A percentile compares a stretch with the other conserved stretches of the same genome.
These are phyloP conservation scores for Brachymystax lenok DNA, from an alignment of 2,797 vertebrate species.

Conservation along the genomic window DNA sequence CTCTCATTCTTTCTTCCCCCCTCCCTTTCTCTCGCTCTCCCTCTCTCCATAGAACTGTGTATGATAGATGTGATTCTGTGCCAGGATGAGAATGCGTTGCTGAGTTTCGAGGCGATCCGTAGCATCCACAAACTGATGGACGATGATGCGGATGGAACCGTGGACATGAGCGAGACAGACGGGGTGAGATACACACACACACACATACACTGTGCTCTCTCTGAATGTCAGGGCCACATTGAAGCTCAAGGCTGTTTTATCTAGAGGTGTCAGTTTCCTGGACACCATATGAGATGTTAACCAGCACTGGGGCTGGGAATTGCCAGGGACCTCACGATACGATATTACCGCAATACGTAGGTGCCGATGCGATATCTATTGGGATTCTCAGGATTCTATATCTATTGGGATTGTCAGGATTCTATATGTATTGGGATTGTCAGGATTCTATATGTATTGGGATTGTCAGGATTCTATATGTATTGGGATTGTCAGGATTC, in stretches of 20 bases:
- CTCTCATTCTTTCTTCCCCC: not conserved
- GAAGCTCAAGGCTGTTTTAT: not conserved
- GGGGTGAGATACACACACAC: constrained; percentile 74
- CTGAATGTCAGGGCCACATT: not conserved
- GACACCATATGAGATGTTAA: not conserved
- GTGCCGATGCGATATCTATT: too few species aligned
- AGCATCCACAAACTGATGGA: constrained; percentile 95
- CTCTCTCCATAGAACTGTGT: constrained; percentile 80
- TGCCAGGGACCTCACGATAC: too few species aligned
- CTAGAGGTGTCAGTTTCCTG: not conserved
- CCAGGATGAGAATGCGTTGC: constrained; percentile 80
- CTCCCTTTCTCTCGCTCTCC: not conserved
- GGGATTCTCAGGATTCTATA: too few species aligned
- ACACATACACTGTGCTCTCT: not conserved
- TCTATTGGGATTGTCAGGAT: too few species aligned
- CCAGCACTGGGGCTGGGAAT: not conserved
- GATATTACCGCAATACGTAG: too few species aligned
- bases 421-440: too few species aligned
- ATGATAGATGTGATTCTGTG: constrained; percentile 82
- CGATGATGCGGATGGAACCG: constrained; percentile 91
- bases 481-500: too few species aligned
- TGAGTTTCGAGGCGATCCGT: constrained; percentile 90
- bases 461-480: too few species aligned
- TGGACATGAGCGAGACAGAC: constrained; percentile 89
- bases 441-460: too few species aligned